Base-by-base conservation (phyloP, 1,140 invertebrate species). In the Uloborus diversus region DNA sequence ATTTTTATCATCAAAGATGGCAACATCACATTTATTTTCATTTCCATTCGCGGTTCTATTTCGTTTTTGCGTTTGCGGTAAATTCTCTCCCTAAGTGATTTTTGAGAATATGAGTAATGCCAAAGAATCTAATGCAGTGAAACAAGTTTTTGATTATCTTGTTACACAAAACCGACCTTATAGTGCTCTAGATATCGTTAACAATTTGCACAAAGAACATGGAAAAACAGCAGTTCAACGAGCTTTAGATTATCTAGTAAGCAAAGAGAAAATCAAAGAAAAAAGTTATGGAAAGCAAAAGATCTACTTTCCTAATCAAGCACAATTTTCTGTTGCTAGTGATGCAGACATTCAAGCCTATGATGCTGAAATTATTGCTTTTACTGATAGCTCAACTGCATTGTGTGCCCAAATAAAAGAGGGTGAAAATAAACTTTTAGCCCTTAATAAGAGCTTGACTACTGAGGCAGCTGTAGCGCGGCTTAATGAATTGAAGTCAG, bases 241-340 rank as follows among this genome's bases (percentile, higher is more conserved):
- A 85, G 88, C 90, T 13, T 85, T 94, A 13, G 92, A 94, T 83
- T 85, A 89, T 76, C 86, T 95, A 56, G 90, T 90, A 9, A 86
- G 83, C 28, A 83, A 86, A 32, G 85, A 85, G 3, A 85, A 87
- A 79, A 85, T 90, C 11, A 85, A 75, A 65, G 86, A 86, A 75
- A 89, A 88, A 86, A 86, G 83, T 71, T 94, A 95, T 87, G 94
- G 94, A 2, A 96, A 96, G 86, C 94, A 96, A 85, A 96, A 95
- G 87, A 91, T 96, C 17, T 96, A 94, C 86, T 93, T 91, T 75
- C 88, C 91, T 42, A 86, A 90, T 83, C 94, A 95, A 86, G 87
- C 88, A 70, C 85, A 88, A 42, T 88, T 86, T 33, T 84, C 88
- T 9, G 85, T 86, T 57, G 85, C 87, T 7, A 87, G 90, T 59